A percentile compares a stretch with the other conserved stretches of the same genome.
phyloP scores from a whole-genome alignment of 1,140 invertebrate genomes.

The Eurosta solidaginis region DNA sequence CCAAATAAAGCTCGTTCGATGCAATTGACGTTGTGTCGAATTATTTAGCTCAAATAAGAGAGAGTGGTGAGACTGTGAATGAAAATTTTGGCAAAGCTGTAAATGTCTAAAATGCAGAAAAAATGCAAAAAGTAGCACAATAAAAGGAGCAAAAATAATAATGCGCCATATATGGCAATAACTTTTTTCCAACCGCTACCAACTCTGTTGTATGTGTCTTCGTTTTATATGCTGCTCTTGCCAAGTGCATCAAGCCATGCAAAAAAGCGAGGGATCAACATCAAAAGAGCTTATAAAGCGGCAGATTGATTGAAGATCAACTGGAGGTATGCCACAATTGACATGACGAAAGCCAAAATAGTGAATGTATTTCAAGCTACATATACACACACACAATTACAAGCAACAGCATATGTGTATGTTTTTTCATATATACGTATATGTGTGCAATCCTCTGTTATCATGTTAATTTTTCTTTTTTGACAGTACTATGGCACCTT shows the following conservation, averaged over 20 bases:
- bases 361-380: not conserved
- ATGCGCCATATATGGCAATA: not conserved
- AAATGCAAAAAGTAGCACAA: not conserved
- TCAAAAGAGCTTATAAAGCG: conserved; percentile 5
- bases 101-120: not conserved
- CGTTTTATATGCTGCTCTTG: not conserved
- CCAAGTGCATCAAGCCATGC: not conserved
- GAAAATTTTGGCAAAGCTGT: not conserved
- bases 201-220: not conserved
- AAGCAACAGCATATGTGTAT: too few relatives aligned
- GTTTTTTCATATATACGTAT: too few relatives aligned
- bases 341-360: conserved; percentile 11
- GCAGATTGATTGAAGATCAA: conserved; percentile 11
- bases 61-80: not conserved
- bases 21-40: conserved; percentile 8
- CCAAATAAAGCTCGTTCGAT: not conserved
- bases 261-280: not conserved
- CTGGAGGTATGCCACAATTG: conserved; percentile 26
- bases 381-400: not conserved
- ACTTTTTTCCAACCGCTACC: not conserved
- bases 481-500: too few relatives aligned
- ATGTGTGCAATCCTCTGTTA: too few relatives aligned
- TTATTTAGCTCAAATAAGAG: not conserved
- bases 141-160: too few relatives aligned
- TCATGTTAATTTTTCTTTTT: too few relatives aligned